Evolutionary conservation across 2,888 invertebrate species (phyloP).

Genomic region (Lydus trimaculatus): DNA sequence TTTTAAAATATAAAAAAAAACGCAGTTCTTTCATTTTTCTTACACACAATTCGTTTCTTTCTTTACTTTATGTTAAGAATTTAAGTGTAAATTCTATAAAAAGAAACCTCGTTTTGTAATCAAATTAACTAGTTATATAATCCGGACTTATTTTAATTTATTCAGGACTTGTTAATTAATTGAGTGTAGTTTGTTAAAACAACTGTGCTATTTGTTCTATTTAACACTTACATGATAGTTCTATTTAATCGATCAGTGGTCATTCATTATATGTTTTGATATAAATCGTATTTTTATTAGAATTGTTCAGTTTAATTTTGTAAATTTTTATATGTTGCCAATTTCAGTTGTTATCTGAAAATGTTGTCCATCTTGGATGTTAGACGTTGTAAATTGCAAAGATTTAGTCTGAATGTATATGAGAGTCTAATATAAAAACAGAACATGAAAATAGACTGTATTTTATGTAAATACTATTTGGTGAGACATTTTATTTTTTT

Average conservation of each 20-base stretch:
- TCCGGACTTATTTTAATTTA: conserved; percentile 19
- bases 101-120: conserved; percentile 22
- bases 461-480: conserved; percentile 11
- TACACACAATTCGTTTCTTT: background rate
- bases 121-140: conserved; percentile 22
- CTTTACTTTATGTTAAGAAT: conserved; percentile 9
- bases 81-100: conserved; percentile 12
- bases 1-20: conserved; percentile 16
- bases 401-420: conserved; percentile 3
- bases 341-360: background rate
- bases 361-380: background rate
- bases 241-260: background rate
- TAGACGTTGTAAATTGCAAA: conserved; percentile 1
- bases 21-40: conserved; percentile 13
- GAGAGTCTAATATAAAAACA: background rate
- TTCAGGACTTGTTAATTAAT: conserved; percentile 25
- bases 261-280: background rate
- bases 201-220: background rate
- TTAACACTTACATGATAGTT: background rate
- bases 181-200: conserved; percentile 11
- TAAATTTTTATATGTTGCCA: background rate
- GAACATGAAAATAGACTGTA: background rate
- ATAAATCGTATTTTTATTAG: background rate
- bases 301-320: background rate
- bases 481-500: background rate